Conservation (phyloP, 2,888 invertebrate species). For the Craniophora ligustri region DNA sequence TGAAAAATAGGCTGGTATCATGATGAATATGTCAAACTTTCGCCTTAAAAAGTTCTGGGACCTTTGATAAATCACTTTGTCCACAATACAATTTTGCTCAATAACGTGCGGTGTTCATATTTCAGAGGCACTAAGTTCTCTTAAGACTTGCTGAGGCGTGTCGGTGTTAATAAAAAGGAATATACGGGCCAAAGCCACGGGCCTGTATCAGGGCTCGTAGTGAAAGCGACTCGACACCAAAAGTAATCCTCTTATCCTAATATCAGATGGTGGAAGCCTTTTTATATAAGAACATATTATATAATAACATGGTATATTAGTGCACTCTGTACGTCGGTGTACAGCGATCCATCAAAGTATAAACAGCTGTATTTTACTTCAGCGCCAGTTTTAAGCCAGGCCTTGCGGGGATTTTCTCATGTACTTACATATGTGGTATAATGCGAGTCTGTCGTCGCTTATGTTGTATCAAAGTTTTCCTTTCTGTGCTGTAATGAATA, state of each 20-base stretch:
- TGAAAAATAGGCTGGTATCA: too few relatives aligned
- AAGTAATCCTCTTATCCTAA: constrained; percentile 79
- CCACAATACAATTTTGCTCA: constrained; percentile 30
- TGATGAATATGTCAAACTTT: constrained; percentile 32
- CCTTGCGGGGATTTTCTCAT: constrained; percentile 19
- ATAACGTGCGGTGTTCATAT: constrained; percentile 40
- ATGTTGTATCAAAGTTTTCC: constrained; percentile 1
- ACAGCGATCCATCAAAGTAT: constrained; percentile 29
- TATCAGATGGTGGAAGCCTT: constrained; percentile 73
- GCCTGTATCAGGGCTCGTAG: constrained; percentile 43
- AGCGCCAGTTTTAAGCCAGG: constrained; percentile 27
- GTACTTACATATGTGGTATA: constrained; percentile 6
- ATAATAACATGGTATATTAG: constrained; percentile 38
- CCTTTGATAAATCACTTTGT: constrained; percentile 46
- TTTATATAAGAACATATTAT: constrained; percentile 59
- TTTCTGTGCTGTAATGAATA: constrained; percentile 2
- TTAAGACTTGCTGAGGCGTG: constrained; percentile 43
- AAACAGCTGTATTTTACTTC: constrained; percentile 30
- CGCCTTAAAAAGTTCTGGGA: constrained; percentile 27
- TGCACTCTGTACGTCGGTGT: constrained; percentile 30
- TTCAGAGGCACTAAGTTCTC: constrained; percentile 31
- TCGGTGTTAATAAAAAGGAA: constrained; percentile 54
- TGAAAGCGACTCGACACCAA: constrained; percentile 64
- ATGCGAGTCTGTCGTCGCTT: constrained; percentile 8
- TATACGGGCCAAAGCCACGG: constrained; percentile 35